Evolutionary conservation across 2,888 invertebrate species (phyloP).

Genomic region (Agonopterix subpropinquella): DNA sequence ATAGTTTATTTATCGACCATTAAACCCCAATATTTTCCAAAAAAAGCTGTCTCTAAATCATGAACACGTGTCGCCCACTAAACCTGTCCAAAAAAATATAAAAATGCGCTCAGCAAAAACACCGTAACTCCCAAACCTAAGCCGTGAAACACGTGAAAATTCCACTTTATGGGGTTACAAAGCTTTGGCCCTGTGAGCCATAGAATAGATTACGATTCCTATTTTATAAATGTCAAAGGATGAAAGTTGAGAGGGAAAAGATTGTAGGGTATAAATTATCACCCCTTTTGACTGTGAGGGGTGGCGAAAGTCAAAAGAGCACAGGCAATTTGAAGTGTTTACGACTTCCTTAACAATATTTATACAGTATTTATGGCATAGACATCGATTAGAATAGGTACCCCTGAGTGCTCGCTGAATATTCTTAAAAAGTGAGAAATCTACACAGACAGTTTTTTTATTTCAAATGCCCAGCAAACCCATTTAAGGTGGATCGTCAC

Average conservation of each 20-base stretch:
- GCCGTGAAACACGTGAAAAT: slow-evolving; percentile 55
- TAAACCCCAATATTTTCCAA: too few species aligned
- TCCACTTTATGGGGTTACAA: slow-evolving; percentile 54
- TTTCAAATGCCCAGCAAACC: too few species aligned
- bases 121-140: slow-evolving; percentile 38
- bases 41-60: slow-evolving; percentile 22
- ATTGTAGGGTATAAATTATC: slow-evolving; percentile 32
- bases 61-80: slow-evolving; percentile 39
- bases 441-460: too few species aligned
- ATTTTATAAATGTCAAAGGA: slow-evolving; percentile 57
- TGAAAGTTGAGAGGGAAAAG: slow-evolving; percentile 33
- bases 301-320: slow-evolving; percentile 1
- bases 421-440: too few species aligned
- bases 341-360: too few species aligned
- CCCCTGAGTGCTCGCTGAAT: too few species aligned
- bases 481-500: too few species aligned
- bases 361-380: too few species aligned
- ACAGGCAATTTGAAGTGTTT: too few species aligned
- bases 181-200: slow-evolving; percentile 10
- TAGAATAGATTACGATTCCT: slow-evolving; percentile 29
- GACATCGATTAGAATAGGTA: too few species aligned
- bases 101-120: slow-evolving; percentile 25
- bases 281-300: slow-evolving; percentile 14
- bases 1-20: too few species aligned
- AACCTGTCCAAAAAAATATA: slow-evolving; percentile 36